These are phyloP conservation scores for Bombus haemorrhoidalis DNA, from an alignment of 1,140 invertebrate species.

Conservation along the genomic window DNA sequence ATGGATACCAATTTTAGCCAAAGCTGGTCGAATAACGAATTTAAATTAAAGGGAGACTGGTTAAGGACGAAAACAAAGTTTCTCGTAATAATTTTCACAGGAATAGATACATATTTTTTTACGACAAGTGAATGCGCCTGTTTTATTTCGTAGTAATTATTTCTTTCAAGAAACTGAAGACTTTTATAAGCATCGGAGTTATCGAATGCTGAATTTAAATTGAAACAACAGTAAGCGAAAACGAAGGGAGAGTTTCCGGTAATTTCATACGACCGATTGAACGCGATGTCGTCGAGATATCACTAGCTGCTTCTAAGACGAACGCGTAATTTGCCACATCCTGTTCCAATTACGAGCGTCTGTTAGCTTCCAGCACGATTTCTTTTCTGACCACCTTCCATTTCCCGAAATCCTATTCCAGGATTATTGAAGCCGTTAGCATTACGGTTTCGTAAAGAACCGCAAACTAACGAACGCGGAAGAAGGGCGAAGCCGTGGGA, in stretches of 20 bases:
- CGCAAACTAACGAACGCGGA: slow-evolving; percentile 39
- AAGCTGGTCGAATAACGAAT: too few relatives aligned
- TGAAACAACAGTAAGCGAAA: slow-evolving; percentile 11
- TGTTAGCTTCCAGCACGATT: slow-evolving; percentile 47
- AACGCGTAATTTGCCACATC: slow-evolving; percentile 67
- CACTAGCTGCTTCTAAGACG: slow-evolving; percentile 62
- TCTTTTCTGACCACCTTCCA: background rate
- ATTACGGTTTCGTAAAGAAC: slow-evolving; percentile 32
- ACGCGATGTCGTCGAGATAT: slow-evolving; percentile 69
- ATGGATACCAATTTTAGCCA: too few relatives aligned
- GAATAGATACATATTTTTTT: too few relatives aligned
- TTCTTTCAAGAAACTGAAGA: background rate
- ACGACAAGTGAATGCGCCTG: too few relatives aligned
- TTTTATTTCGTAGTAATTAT: too few relatives aligned
- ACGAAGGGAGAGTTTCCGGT: slow-evolving; percentile 41
- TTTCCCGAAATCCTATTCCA: slow-evolving; percentile 9
- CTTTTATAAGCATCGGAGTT: background rate
- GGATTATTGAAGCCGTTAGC: slow-evolving; percentile 10
- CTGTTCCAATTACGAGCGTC: slow-evolving; percentile 70
- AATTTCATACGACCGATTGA: slow-evolving; percentile 43
- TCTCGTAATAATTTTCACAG: too few relatives aligned
- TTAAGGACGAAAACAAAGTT: too few relatives aligned
- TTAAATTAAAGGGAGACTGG: too few relatives aligned
- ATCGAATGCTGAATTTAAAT: slow-evolving; percentile 8
- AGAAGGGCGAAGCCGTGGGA: background rate